Evolutionary conservation across 2,888 invertebrate genomes (phyloP), one percentile per base, ranked within the genome.

Genomic region (Agelastica alni): DNA sequence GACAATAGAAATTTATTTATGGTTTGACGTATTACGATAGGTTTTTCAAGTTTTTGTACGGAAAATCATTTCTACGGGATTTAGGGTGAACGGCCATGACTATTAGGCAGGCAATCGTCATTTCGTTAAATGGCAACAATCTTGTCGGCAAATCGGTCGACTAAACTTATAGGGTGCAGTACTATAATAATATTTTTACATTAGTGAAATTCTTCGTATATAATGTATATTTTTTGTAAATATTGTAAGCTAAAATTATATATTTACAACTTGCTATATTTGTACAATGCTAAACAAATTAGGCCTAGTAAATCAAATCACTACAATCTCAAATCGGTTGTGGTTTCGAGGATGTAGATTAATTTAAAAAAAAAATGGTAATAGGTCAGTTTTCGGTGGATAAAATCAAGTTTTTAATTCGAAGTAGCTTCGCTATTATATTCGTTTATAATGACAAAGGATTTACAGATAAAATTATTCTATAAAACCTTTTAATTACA

Each of bases 171-270:
- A 69, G 66, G 70, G 71, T 71, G 70, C 70, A 71, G 72, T 72
- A 73, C 71, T 71, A 66, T 72, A 73, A 68, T 54, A 58, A 64
- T 70, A 69, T 70, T 69, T 70, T 70, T 70, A 68, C 68, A 67
- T 61, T 70, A 73, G 71, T 62, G 64, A 65, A 73, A 73, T 74
- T 73, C 73, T 71, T 65, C 59, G 70, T 70, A 71, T 58, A 70
- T 72, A 74, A 67, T 75, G 74, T 76, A 75, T 74, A 75, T 75
- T 75, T 74, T 74, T 75, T 75, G 75, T 76, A 74, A 73, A 75
- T 76, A 75, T 59, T 71, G 68, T 70, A 73, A 66, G 66, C 68
- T 70, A 71, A 68, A 65, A 60, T 61, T 64, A 68, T 68, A 71
- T 71, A 70, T 68, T 66, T 67, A 67, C 67, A 69, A 70, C 61